Percentiles rank a stretch among this genome's conserved stretches.
Conservation (phyloP, 2,797 vertebrate species). For the Heterohyrax brucei region DNA sequence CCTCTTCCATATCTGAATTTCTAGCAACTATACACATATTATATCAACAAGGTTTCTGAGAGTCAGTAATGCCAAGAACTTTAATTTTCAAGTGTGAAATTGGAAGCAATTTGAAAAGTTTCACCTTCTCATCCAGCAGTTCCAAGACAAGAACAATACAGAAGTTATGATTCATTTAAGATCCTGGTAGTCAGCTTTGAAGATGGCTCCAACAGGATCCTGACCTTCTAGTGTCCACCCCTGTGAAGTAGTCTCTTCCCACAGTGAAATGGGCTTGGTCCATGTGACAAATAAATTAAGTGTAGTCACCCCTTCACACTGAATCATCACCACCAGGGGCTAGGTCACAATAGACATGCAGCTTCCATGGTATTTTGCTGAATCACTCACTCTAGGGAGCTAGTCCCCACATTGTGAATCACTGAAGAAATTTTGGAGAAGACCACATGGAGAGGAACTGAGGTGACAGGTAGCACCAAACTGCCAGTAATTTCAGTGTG, state of each 20-base stretch:
- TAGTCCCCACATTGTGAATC: not conserved
- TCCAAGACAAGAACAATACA: not conserved
- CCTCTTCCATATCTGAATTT: not conserved
- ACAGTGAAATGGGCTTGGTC: not conserved
- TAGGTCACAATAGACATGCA: not conserved
- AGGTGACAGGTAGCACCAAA: not conserved
- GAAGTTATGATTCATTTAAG: not conserved
- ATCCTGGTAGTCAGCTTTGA: not conserved
- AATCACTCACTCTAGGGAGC: not conserved
- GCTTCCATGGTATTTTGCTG: not conserved
- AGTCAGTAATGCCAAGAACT: not conserved
- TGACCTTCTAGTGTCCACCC: not conserved
- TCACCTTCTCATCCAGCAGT: not conserved
- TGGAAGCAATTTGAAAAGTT: conserved; percentile 29
- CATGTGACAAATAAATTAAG: not conserved
- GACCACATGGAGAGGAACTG: not conserved
- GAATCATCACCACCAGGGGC: not conserved
- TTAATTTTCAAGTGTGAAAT: conserved; percentile 43
- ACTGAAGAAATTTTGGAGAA: not conserved
- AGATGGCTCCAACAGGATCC: too few relatives aligned
- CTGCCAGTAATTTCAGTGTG: not conserved
- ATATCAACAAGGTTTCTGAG: not conserved
- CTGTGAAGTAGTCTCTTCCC: not conserved
- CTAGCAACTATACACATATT: not conserved
- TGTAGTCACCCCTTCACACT: not conserved